Evolutionary conservation across 2,888 invertebrate species (phyloP).

Genomic region (Leptinotarsa peninsularis): DNA sequence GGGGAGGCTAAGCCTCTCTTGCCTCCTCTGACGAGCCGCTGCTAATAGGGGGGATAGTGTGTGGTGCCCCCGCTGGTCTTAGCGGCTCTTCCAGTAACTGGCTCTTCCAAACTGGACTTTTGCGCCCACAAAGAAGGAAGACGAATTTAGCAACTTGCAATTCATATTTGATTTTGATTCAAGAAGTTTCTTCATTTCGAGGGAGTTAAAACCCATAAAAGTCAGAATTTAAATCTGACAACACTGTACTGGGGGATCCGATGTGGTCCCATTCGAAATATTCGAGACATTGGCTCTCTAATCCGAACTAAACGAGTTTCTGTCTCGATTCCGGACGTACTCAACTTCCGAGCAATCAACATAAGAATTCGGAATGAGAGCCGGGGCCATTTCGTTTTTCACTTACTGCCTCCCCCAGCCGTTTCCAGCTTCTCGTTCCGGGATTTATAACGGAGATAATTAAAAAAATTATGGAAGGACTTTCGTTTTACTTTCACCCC

Average conservation of each 20-base stretch:
- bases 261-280: conserved; percentile 47
- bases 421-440: conserved; percentile 30
- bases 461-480: conserved; percentile 30
- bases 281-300: conserved; percentile 63
- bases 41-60: too few species aligned
- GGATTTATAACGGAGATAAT: conserved; percentile 39
- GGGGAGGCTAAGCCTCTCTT: too few species aligned
- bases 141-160: too few species aligned
- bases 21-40: too few species aligned
- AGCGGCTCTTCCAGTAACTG: too few species aligned
- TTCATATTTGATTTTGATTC: too few species aligned
- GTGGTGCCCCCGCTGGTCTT: too few species aligned
- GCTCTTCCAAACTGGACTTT: too few species aligned
- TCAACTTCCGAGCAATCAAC: conserved; percentile 60
- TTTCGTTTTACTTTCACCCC: conserved; percentile 25
- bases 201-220: too few species aligned
- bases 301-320: conserved; percentile 66
- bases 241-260: conserved; percentile 34
- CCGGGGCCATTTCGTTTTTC: conserved; percentile 61
- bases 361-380: conserved; percentile 62
- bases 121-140: too few species aligned
- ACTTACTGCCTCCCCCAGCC: conserved; percentile 55
- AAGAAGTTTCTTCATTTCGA: too few species aligned
- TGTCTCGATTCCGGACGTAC: conserved; percentile 44
- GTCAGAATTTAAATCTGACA: too few species aligned